Conservation (phyloP, 35 echinoderm and acorn worm genomes). For the Ophioderma brevispina region DNA sequence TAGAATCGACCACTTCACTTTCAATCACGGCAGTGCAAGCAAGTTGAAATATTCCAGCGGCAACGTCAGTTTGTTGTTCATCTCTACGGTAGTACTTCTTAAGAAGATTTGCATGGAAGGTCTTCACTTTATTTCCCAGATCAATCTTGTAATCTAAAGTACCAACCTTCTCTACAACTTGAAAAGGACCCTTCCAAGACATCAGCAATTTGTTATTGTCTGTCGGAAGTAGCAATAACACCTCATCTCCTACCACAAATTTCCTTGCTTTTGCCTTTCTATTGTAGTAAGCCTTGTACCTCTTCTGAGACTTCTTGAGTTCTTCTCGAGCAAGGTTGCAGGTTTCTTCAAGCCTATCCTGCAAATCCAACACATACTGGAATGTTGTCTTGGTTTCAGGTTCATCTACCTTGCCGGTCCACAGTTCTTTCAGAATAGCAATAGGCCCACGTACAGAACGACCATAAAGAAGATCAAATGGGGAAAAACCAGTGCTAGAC, state of each 20-base stretch:
- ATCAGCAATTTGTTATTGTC: slow-evolving; percentile 16
- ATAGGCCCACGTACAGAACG: slow-evolving; percentile 40
- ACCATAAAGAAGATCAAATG: slow-evolving; percentile 66
- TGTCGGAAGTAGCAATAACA: no score
- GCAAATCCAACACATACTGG: slow-evolving; percentile 41
- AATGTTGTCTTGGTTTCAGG: slow-evolving; percentile 22
- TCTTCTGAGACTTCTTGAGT: slow-evolving; percentile 12
- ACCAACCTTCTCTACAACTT: slow-evolving; percentile 5
- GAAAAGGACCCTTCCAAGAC: slow-evolving; percentile 31
- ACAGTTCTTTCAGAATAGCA: slow-evolving; percentile 13
- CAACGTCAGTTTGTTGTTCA: not conserved
- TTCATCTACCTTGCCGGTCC: not conserved
- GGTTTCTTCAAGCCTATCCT: slow-evolving; percentile 29
- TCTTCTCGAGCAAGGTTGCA: slow-evolving; percentile 24
- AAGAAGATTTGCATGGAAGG: slow-evolving; percentile 27
- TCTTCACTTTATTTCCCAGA: not conserved
- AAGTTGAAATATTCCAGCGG: not conserved
- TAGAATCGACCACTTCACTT: no score
- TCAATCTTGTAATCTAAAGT: not conserved
- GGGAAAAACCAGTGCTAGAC: slow-evolving; percentile 15
- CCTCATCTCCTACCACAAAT: not conserved
- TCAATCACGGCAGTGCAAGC: not conserved
- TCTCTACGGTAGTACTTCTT: slow-evolving; percentile 11
- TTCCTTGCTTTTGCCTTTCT: slow-evolving; percentile 28
- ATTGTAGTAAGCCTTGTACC: slow-evolving; percentile 32